Base-by-base conservation (phyloP, 2,888 invertebrate species). In the Ochlodes sylvanus region DNA sequence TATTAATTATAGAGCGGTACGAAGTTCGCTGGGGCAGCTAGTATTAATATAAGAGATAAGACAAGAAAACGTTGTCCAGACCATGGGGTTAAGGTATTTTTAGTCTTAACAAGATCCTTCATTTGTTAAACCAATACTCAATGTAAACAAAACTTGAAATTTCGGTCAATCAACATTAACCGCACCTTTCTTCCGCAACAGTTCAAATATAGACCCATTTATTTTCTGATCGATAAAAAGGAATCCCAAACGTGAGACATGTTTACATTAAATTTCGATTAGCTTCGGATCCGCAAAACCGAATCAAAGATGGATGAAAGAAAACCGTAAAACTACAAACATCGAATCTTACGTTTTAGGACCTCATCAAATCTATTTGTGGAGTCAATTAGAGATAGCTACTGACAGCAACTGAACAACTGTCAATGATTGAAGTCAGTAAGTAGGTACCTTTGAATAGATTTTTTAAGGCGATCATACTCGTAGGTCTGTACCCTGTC, bases 251-350 rank as follows among this genome's bases (percentile, higher is more conserved):
- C 19, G 63, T 34, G n/a, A 3, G 32, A 14, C 27, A 21, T 50
- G 64, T 64, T 64, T 64, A 64, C 38, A 17, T 19, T 57, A 17
- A 21, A 15, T 41, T 64, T 57, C 47, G 56, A 57, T 64, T 21
- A 19, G 44, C 38, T 52, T 50, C n/a, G 34, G 7, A 47, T 44
- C 56, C 56, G 63, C 64, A 47, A 63, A 63, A 68, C 65, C 65
- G 47, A 63, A 72, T 72, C 70, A 73, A 72, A 69, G 68, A 63
- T 57, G 41, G 66, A 41, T 71, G 64, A 69, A 72, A 70, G 69
- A 50, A 38, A 44, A 17, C 63, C 17, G 44, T 64, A 64, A 63
- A 73, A 69, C 70, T 63, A 72, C 70, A 72, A 69, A 72, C 71
- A 66, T 4, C 27, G 27, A 27, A 27, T 44, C 32, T 27, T 21